Conservation (phyloP, 2,113 vertebrate species). For the Hystrix brachyura region DNA sequence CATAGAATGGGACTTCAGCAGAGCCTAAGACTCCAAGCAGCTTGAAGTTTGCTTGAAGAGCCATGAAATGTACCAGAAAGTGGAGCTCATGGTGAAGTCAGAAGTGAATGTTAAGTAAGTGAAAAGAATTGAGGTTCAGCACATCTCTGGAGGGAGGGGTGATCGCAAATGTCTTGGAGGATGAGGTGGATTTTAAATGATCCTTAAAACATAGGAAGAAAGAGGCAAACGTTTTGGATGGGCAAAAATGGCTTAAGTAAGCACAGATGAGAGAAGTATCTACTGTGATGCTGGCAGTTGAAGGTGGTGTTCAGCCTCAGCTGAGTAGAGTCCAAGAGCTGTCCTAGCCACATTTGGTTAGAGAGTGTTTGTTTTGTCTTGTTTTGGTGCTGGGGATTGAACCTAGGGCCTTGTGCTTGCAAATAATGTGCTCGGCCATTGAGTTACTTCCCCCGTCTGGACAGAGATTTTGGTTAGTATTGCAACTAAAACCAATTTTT, state of each 20-base stretch:
- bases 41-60: not conserved
- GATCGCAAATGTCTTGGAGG: not conserved
- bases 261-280: not conserved
- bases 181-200: not conserved
- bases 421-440: not conserved
- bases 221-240: not conserved
- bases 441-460: not conserved
- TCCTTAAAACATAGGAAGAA: not conserved
- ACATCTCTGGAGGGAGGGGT: not conserved
- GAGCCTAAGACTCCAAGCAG: not conserved
- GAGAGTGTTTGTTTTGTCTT: not conserved
- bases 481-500: not conserved
- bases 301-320: not conserved
- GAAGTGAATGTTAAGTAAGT: not conserved
- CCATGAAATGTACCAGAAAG: not conserved
- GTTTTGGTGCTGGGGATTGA: not conserved
- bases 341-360: not conserved
- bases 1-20: not conserved
- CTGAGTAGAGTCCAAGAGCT: not conserved
- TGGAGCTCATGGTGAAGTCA: not conserved
- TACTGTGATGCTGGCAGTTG: not conserved
- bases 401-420: not conserved
- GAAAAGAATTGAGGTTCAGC: not conserved
- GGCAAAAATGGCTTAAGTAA: not conserved
- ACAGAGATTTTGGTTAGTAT: not conserved